Evolutionary conservation across 1,140 invertebrate species (phyloP).

Genomic region (Drosophila sulfurigaster): DNA sequence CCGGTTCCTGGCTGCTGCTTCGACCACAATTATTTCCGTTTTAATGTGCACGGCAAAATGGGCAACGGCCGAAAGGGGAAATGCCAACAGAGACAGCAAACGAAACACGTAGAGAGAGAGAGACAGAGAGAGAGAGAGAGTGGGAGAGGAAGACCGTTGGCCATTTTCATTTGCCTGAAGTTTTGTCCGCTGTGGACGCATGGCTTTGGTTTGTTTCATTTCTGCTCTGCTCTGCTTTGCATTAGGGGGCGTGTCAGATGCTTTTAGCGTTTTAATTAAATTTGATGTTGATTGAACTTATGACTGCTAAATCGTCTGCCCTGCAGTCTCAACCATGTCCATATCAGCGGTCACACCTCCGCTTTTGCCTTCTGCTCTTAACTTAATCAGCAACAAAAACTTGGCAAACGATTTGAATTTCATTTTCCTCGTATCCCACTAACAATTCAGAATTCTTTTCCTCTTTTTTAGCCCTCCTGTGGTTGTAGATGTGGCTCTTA

Average conservation of each 20-base stretch:
- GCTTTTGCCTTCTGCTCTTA: not conserved
- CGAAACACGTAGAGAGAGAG: not conserved
- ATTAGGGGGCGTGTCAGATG: constrained; percentile 62
- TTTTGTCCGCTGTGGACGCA: constrained; percentile 15
- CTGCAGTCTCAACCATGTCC: constrained; percentile 13
- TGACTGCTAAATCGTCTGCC: constrained; percentile 58
- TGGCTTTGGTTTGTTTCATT: constrained; percentile 23
- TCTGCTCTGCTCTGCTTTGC: constrained; percentile 56
- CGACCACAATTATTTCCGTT: constrained; percentile 79
- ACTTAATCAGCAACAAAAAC: constrained; percentile 44
- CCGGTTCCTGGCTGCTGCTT: constrained; percentile 14
- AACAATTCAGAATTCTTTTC: constrained; percentile 37
- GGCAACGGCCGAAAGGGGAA: not conserved
- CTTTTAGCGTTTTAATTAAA: constrained; percentile 83
- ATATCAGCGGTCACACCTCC: constrained; percentile 26
- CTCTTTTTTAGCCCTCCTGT: not conserved
- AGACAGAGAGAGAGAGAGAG: not conserved
- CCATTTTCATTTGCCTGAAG: constrained; percentile 32
- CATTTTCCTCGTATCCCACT: constrained; percentile 18
- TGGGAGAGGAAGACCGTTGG: not conserved
- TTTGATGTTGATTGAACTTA: constrained; percentile 82
- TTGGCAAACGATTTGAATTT: constrained; percentile 44
- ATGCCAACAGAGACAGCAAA: not conserved
- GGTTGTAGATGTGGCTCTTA: constrained; percentile 1
- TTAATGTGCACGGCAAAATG: constrained; percentile 50